Conservation (phyloP, 2,113 vertebrate genomes). For the Tamias sibiricus region DNA sequence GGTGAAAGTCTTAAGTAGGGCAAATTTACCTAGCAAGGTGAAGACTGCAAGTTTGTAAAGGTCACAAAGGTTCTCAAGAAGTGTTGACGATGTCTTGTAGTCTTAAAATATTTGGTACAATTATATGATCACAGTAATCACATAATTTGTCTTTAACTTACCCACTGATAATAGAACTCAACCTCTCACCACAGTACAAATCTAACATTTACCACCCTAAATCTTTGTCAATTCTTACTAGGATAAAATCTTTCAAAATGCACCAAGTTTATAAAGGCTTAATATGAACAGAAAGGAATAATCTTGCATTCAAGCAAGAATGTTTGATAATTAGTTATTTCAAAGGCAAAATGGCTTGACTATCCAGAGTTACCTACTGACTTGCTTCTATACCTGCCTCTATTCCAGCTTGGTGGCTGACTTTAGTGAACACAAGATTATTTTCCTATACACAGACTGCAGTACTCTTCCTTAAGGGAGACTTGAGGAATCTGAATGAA, state of each 20-base stretch:
- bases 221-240: slow-evolving; percentile 14
- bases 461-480: background rate
- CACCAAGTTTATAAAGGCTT: background rate
- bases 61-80: slow-evolving; percentile 4
- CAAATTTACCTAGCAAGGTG: background rate
- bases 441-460: background rate
- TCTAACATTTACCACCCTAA: background rate
- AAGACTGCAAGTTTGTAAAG: background rate
- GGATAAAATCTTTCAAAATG: background rate
- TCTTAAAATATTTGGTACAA: background rate
- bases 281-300: background rate
- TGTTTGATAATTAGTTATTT: background rate
- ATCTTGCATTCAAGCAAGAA: background rate
- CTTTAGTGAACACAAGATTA: background rate
- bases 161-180: background rate
- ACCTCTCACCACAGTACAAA: background rate
- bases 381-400: background rate
- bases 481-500: background rate
- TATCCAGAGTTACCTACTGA: background rate
- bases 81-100: background rate
- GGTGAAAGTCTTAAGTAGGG: background rate
- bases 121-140: background rate
- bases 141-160: background rate
- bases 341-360: background rate
- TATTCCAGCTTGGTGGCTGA: background rate